A percentile compares a stretch with the other conserved stretches of the same genome.
Evolutionary conservation across 2,113 vertebrate genomes (phyloP).

Genomic region (Python bivittatus): DNA sequence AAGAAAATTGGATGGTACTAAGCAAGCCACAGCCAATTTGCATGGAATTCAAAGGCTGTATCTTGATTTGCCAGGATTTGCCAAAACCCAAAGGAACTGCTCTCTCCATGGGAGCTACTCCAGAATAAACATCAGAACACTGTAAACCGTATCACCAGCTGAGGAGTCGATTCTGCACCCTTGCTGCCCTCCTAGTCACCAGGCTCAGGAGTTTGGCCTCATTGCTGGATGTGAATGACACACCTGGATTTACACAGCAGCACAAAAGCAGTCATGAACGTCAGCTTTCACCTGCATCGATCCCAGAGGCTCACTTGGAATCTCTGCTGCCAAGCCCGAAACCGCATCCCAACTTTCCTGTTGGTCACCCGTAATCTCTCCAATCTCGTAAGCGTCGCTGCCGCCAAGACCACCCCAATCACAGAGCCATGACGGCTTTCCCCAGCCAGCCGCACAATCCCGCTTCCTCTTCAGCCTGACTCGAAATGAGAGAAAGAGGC

Average conservation of each 20-base stretch:
- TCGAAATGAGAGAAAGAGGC: not conserved
- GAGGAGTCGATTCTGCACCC: not conserved
- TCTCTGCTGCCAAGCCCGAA: not conserved
- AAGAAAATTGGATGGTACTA: not conserved
- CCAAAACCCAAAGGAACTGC: not conserved
- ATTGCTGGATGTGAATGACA: not conserved
- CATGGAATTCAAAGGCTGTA: not conserved
- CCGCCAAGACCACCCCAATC: not conserved
- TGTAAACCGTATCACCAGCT: not conserved
- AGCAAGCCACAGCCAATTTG: not conserved
- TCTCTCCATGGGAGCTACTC: not conserved
- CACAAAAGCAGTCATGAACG: not conserved
- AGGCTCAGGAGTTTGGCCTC: not conserved
- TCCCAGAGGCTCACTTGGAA: not conserved
- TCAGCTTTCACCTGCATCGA: not conserved
- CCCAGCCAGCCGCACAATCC: not conserved
- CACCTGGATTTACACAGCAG: not conserved
- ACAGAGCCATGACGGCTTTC: not conserved
- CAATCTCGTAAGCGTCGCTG: not conserved
- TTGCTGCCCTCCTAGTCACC: not conserved
- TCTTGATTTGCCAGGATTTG: slow-evolving; percentile 2
- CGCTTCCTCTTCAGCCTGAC: not conserved
- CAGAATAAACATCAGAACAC: not conserved
- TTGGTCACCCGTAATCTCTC: not conserved
- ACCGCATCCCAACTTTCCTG: not conserved